phyloP scores from a whole-genome alignment of 2,113 vertebrate genomes.

The Alethe diademata region DNA sequence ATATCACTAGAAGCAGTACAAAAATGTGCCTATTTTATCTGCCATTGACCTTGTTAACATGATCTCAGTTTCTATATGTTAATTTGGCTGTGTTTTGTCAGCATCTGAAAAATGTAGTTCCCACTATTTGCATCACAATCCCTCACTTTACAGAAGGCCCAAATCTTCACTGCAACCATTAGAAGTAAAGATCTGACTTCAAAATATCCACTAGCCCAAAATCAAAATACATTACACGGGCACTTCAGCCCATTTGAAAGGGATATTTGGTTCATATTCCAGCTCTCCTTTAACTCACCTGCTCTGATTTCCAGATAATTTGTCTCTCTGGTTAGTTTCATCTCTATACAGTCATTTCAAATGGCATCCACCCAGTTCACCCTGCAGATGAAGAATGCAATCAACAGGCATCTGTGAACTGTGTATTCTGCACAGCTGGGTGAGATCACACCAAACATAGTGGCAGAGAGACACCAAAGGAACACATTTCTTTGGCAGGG shows the following conservation, averaged over 20 bases:
- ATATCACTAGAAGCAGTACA: background rate
- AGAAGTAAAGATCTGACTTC: background rate
- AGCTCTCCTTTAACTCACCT: background rate
- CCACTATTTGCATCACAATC: background rate
- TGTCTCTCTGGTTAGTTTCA: background rate
- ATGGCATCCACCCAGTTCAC: background rate
- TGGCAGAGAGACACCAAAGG: background rate
- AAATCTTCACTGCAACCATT: background rate
- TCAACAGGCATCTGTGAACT: background rate
- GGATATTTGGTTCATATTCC: background rate
- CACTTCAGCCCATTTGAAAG: background rate
- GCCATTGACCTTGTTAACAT: background rate
- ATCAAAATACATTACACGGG: background rate
- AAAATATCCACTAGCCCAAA: background rate
- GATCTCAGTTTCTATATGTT: background rate
- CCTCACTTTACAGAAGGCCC: background rate
- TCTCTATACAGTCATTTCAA: background rate
- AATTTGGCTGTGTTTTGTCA: background rate
- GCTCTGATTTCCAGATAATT: background rate
- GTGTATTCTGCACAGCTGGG: background rate
- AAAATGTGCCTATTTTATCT: background rate
- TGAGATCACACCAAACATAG: background rate
- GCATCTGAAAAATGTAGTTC: background rate
- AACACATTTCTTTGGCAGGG: background rate
- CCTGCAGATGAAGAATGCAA: background rate